Percentiles rank a stretch among this genome's conserved stretches.
These are phyloP conservation scores for Rhizoglyphus robini DNA, from an alignment of 1,140 invertebrate genomes.

Conservation along the genomic window DNA sequence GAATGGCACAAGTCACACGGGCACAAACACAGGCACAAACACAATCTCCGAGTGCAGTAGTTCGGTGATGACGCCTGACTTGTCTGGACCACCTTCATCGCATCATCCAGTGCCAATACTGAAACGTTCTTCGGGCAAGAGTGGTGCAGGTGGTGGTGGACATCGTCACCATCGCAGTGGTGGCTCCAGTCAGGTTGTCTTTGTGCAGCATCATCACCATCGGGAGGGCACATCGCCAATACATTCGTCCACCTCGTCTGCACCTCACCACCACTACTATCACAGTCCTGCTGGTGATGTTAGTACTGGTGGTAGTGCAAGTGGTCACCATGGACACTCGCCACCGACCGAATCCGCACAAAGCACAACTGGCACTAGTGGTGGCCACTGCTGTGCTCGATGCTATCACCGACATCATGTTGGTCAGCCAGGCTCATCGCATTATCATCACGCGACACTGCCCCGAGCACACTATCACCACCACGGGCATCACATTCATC, in stretches of 20 bases:
- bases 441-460: neutral
- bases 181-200: neutral
- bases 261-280: neutral
- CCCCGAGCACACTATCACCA: neutral
- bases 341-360: neutral
- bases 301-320: neutral
- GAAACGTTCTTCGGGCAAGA: neutral
- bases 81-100: neutral
- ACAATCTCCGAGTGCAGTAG: constrained; percentile 11
- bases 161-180: neutral
- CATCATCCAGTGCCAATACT: neutral
- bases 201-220: neutral
- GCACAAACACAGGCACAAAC: neutral
- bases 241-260: neutral
- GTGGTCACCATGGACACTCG: neutral
- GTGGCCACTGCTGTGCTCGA: neutral
- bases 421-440: neutral
- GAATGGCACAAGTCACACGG: neutral
- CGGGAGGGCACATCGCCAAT: neutral
- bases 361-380: neutral
- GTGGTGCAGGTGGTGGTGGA: neutral
- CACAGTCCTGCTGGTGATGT: neutral
- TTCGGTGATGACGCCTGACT: neutral
- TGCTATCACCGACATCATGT: constrained; percentile 1
- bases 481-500: neutral